Evolutionary conservation across 2,888 invertebrate genomes (phyloP).

Genomic region (Bursaphelenchus okinawaensis): DNA sequence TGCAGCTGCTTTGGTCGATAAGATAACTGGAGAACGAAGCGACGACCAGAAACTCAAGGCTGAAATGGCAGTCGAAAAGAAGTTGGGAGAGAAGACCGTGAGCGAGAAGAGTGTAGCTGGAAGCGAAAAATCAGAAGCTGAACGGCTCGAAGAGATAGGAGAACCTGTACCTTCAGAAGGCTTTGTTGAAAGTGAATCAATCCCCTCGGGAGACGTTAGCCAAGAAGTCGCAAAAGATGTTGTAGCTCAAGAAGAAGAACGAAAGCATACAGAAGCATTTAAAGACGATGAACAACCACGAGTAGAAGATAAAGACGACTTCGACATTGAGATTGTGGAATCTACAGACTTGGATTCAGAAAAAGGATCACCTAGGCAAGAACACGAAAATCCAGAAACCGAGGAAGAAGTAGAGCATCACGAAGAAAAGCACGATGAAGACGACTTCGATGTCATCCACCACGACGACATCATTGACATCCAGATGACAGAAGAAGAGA

Average conservation of each 20-base stretch:
- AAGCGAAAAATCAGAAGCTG: background rate
- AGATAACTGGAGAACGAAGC: too few relatives aligned
- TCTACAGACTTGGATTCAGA: background rate
- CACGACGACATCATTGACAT: background rate
- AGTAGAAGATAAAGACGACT: background rate
- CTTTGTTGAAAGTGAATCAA: background rate
- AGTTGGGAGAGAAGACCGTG: background rate
- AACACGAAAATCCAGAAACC: background rate
- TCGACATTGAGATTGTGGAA: background rate
- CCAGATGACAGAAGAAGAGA: background rate
- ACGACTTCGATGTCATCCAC: background rate
- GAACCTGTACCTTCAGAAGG: background rate
- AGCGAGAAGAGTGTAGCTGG: background rate
- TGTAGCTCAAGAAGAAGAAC: background rate
- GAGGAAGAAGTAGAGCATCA: background rate
- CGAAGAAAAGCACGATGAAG: background rate
- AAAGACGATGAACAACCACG: background rate
- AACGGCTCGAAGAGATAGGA: background rate
- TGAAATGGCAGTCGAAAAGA: background rate
- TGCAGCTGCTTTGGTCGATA: slow-evolving; percentile 36
- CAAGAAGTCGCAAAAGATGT: background rate
- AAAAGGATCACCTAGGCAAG: background rate
- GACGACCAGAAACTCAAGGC: too few relatives aligned
- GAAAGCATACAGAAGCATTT: background rate
- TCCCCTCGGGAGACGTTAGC: background rate